Evolutionary conservation across 2,113 vertebrate species (phyloP), one percentile per base, ranked within the genome.

Genomic region (Eira barbara): DNA sequence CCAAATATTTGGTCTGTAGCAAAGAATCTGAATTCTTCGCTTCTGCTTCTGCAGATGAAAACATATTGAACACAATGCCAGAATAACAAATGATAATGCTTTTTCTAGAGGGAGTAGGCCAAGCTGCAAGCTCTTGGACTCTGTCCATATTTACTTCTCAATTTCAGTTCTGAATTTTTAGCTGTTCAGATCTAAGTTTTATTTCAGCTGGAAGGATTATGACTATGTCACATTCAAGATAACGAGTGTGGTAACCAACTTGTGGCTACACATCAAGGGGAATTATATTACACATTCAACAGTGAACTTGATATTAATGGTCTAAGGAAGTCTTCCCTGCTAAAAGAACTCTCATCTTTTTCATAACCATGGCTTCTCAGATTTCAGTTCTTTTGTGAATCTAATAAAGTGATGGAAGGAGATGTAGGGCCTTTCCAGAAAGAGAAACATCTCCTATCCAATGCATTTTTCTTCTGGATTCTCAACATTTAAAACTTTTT

Each of bases 1-100:
- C n/a, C 49, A 49, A 95, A 11, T 63, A 29, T 39, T 89, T 85
- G n/a, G 49, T 96, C 47, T 95, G 0, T 34, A 69, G 9, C 0
- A n/a, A 94, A 82, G 23, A 81, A 27, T 69, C 59, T 61, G 59
- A 61, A 61, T 61, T 61, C 59, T 61, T 61, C 1, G 10, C 10
- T 61, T 61, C 59, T 61, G 59, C 25, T 85, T 80, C 59, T 92
- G 87, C 52, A 97, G 96, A 52, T 78, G 63, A 94, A 94, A 98
- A 45, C 4, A 21, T 76, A 45, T 17, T 95, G 85, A 87, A 85
- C 0, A 8, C 31, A 95, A 61, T 45, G 69, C 55, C n/a, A 55
- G 71, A 97, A 96, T 92, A 76, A 45, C 82, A 96, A 89, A 45
- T 92, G 81, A 31, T 15, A 31, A 91, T 67, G 45, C 94, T 86